These are phyloP conservation scores for Ichneumoninae sp. DNA, from an alignment of 2,888 invertebrate species.

Conservation along the genomic window DNA sequence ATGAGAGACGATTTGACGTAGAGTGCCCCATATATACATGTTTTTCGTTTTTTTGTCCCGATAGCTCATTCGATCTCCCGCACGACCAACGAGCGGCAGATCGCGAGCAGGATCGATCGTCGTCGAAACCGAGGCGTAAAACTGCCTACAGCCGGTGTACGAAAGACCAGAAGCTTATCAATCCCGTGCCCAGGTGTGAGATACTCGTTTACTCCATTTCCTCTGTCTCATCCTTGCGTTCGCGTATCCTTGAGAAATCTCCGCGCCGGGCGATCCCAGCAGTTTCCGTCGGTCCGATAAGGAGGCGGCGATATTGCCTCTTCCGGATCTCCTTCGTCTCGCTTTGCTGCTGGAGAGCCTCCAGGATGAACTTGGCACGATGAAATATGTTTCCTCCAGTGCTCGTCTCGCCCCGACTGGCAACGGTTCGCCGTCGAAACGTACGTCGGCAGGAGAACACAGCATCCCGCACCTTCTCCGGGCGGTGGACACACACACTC, in stretches of 20 bases:
- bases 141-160: background rate
- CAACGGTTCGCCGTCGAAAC: slow-evolving; percentile 23
- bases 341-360: slow-evolving; percentile 44
- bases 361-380: slow-evolving; percentile 65
- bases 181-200: slow-evolving; percentile 1
- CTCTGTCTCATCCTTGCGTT: background rate
- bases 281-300: slow-evolving; percentile 41
- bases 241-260: slow-evolving; percentile 7
- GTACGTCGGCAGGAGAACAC: background rate
- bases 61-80: background rate
- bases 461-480: slow-evolving; percentile 33
- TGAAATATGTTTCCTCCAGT: slow-evolving; percentile 64
- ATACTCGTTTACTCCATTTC: background rate
- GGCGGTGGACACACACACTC: background rate
- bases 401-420: slow-evolving; percentile 20
- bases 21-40: background rate
- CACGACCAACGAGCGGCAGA: background rate
- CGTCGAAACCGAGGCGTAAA: background rate
- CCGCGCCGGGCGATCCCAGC: background rate
- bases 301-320: slow-evolving; percentile 58
- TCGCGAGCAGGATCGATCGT: background rate
- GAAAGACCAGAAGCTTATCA: background rate
- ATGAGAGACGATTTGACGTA: no score
- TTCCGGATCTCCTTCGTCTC: slow-evolving; percentile 54
- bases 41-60: background rate